phyloP scores from a whole-genome alignment of 1,140 invertebrate species.

The Drosophila santomea region DNA sequence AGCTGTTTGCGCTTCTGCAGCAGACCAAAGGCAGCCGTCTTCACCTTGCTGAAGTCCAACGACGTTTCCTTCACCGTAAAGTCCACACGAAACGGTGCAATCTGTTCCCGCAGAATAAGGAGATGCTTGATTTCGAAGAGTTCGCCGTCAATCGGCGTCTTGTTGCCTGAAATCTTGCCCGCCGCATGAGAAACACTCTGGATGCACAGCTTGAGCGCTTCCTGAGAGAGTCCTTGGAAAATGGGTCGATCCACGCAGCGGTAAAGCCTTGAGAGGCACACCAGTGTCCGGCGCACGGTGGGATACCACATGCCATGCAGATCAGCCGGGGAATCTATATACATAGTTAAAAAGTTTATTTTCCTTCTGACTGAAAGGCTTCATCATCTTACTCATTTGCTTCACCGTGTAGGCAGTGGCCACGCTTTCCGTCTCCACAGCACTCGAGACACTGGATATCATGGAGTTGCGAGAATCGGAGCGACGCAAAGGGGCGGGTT shows the following conservation, averaged over 20 bases:
- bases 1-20: constrained; percentile 94
- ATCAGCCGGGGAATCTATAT: constrained; percentile 94
- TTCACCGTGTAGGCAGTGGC: constrained; percentile 71
- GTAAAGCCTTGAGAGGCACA: constrained; percentile 97
- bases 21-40: constrained; percentile 93
- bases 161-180: constrained; percentile 88
- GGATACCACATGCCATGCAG: constrained; percentile 99
- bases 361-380: rapidly evolving
- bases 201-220: constrained; percentile 96
- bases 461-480: constrained; percentile 89
- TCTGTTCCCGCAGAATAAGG: constrained; percentile 98
- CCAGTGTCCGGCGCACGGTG: constrained; percentile 96
- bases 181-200: constrained; percentile 94
- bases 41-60: constrained; percentile 95
- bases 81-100: constrained; percentile 98
- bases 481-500: constrained; percentile 86
- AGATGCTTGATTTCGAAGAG: constrained; percentile 99
- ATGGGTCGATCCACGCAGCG: constrained; percentile 97
- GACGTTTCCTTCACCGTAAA: constrained; percentile 96
- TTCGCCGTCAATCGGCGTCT: constrained; percentile 94
- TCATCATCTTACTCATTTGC: constrained; percentile 64
- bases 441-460: constrained; percentile 87
- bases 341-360: background rate
- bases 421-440: constrained; percentile 73
- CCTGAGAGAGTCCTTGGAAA: constrained; percentile 98